These are phyloP conservation scores for Eremophila alpestris DNA, from an alignment of 2,797 vertebrate species.

Conservation along the genomic window DNA sequence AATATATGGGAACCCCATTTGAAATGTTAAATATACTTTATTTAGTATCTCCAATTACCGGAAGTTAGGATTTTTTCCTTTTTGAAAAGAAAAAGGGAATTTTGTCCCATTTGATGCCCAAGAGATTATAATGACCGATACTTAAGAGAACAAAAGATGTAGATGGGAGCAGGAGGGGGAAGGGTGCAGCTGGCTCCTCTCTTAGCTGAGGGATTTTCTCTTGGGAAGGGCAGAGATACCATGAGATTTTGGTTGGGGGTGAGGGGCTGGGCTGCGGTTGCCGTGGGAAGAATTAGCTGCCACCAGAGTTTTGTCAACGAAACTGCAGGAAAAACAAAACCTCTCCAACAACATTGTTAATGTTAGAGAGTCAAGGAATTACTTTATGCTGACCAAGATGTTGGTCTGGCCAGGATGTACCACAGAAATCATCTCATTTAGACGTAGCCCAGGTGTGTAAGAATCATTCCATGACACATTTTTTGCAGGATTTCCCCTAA, in stretches of 20 bases:
- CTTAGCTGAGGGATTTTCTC: neutral
- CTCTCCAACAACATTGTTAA: neutral
- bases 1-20: neutral
- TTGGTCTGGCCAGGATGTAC: neutral
- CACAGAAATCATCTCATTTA: neutral
- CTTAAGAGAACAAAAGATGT: neutral
- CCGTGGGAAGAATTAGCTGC: neutral
- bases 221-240: neutral
- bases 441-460: too few species aligned
- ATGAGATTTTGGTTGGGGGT: neutral
- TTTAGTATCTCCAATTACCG: fast-evolving
- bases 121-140: fast-evolving
- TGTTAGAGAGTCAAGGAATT: neutral
- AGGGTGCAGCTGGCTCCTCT: neutral
- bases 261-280: too few species aligned
- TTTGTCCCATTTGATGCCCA: neutral
- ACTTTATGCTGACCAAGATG: too few species aligned
- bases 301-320: neutral
- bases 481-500: neutral
- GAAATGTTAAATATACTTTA: neutral
- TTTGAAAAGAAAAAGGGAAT: neutral
- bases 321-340: neutral
- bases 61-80: neutral
- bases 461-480: neutral
- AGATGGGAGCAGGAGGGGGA: neutral